Percentiles rank a stretch among this genome's conserved stretches.
phyloP scores from a whole-genome alignment of 2,113 vertebrate genomes.

The Elaphurus davidianus region DNA sequence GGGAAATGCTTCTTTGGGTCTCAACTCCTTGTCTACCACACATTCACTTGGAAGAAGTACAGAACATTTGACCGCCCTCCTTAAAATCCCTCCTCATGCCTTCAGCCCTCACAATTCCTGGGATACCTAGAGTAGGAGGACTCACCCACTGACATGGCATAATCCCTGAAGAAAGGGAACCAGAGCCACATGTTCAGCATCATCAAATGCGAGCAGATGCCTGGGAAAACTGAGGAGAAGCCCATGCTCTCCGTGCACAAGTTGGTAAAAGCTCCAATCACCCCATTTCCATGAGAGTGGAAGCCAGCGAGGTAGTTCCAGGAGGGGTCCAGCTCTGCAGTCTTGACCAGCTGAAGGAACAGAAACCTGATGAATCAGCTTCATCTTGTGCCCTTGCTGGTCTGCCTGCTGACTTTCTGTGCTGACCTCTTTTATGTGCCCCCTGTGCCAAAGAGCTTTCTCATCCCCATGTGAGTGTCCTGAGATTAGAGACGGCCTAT shows the following conservation, averaged over 20 bases:
- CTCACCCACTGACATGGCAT: conserved; percentile 80
- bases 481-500: background rate
- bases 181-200: conserved; percentile 93
- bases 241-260: background rate
- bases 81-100: background rate
- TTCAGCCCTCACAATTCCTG: background rate
- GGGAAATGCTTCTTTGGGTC: background rate
- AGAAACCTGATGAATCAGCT: background rate
- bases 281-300: background rate
- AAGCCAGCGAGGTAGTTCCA: background rate
- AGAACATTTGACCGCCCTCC: background rate
- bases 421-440: background rate
- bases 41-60: background rate
- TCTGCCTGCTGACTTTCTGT: background rate
- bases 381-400: accelerated
- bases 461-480: background rate
- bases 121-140: background rate
- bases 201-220: conserved; percentile 87
- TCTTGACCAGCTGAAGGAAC: conserved; percentile 90
- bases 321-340: conserved; percentile 13
- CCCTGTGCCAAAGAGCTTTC: background rate
- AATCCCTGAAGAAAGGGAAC: conserved; percentile 87
- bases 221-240: conserved; percentile 87
- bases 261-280: background rate
- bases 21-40: background rate